phyloP scores from a whole-genome alignment of 2,113 vertebrate genomes.

The Sula dactylatra region DNA sequence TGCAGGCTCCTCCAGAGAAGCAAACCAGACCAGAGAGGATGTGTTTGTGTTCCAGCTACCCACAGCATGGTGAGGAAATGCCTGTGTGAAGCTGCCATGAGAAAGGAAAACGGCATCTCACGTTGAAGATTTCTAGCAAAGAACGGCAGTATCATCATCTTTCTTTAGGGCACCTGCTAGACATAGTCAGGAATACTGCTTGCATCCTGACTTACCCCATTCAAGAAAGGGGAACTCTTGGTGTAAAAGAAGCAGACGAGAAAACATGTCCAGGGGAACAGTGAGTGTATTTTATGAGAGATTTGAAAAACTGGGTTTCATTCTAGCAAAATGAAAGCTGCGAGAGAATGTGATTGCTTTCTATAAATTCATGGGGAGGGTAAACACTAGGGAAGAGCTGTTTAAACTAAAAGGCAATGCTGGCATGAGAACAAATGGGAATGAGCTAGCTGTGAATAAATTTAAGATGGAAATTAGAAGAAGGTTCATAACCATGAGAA shows the following conservation, averaged over 20 bases:
- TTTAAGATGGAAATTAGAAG: slow-evolving; percentile 43
- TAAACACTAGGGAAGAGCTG: slow-evolving; percentile 34
- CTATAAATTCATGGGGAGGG: slow-evolving; percentile 24
- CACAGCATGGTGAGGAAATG: background rate
- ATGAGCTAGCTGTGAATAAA: slow-evolving; percentile 9
- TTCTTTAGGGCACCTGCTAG: background rate
- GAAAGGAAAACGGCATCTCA: background rate
- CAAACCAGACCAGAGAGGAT: background rate
- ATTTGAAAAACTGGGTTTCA: background rate
- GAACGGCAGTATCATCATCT: background rate
- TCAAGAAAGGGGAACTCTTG: background rate
- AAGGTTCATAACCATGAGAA: background rate
- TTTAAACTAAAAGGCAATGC: slow-evolving; percentile 16
- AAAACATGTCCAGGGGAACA: background rate
- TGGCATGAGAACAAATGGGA: slow-evolving; percentile 24
- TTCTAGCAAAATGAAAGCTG: background rate
- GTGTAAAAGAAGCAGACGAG: background rate
- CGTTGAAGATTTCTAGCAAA: background rate
- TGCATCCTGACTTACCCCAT: background rate
- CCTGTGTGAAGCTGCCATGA: background rate
- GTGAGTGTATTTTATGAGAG: background rate
- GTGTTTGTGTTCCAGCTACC: background rate
- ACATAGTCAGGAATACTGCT: background rate
- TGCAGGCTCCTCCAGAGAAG: background rate
- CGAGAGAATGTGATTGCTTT: background rate